Evolutionary conservation across 2,888 invertebrate species (phyloP).

Genomic region (Rhamphomyia laevipes): DNA sequence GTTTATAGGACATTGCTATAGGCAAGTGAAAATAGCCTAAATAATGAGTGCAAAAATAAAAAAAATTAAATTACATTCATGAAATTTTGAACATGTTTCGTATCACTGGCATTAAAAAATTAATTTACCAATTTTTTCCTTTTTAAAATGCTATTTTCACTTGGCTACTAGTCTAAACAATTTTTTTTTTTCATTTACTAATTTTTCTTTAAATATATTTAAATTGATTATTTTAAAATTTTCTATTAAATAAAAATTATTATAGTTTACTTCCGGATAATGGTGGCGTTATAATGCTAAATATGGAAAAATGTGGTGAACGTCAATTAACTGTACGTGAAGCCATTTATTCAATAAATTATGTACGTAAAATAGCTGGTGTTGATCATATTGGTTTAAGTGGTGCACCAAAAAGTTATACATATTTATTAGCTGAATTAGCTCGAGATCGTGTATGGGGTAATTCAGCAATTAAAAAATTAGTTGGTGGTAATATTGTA

Average conservation of each 20-base stretch:
- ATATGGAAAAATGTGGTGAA: slow-evolving; percentile 42
- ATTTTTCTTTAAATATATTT: background rate
- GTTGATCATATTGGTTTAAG: slow-evolving; percentile 55
- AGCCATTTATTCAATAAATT: slow-evolving; percentile 48
- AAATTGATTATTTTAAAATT: background rate
- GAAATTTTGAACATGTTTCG: too few species aligned
- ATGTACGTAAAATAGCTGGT: slow-evolving; percentile 51
- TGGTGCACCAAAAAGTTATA: slow-evolving; percentile 41
- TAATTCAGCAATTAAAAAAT: slow-evolving; percentile 45
- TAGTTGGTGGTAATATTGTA: slow-evolving; percentile 47
- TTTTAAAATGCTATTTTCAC: too few species aligned
- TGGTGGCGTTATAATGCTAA: slow-evolving; percentile 51
- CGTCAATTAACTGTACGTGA: slow-evolving; percentile 33
- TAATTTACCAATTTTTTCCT: too few species aligned
- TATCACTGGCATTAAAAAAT: too few species aligned
- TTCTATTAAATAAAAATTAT: background rate
- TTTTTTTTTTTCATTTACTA: background rate
- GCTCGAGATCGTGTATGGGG: slow-evolving; percentile 47
- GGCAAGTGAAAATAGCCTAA: too few species aligned
- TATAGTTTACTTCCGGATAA: slow-evolving; percentile 38
- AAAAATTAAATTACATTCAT: too few species aligned
- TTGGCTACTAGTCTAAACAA: too few species aligned
- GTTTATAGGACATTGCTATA: too few species aligned
- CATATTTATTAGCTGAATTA: slow-evolving; percentile 48
- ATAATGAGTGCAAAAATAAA: too few species aligned